Percentiles rank a stretch among this genome's conserved stretches.
Evolutionary conservation across 2,113 vertebrate genomes (phyloP).

Genomic region (Hyla sarda): DNA sequence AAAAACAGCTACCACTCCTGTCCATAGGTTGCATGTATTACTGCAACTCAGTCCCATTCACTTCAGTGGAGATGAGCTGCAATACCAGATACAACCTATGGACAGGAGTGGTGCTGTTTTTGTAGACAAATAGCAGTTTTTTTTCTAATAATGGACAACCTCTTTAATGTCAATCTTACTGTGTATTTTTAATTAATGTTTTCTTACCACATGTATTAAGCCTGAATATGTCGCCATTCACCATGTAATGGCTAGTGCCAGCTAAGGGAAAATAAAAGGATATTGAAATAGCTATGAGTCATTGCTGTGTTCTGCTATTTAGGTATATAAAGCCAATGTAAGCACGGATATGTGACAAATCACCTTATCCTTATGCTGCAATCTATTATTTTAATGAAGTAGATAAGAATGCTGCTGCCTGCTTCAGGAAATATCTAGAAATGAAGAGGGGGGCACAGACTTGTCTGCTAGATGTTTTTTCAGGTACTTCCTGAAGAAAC

Average conservation of each 20-base stretch:
- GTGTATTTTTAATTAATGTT: background rate
- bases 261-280: constrained; percentile 41
- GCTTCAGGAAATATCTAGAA: constrained; percentile 63
- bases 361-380: constrained; percentile 56
- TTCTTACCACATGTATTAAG: background rate
- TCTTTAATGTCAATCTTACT: too few species aligned
- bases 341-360: constrained; percentile 59
- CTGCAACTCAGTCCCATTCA: too few species aligned
- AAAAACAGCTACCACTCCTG: too few species aligned
- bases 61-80: too few species aligned
- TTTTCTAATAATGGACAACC: too few species aligned
- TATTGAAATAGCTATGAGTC: constrained; percentile 47
- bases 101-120: too few species aligned
- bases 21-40: too few species aligned
- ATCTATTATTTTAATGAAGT: constrained; percentile 60
- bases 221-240: background rate
- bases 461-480: constrained; percentile 66
- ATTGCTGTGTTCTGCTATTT: constrained; percentile 47
- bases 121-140: too few species aligned
- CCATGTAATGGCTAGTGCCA: constrained; percentile 5
- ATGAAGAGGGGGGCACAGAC: constrained; percentile 54
- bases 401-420: constrained; percentile 56
- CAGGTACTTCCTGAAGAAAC: constrained; percentile 69
- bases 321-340: constrained; percentile 48
- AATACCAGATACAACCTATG: too few species aligned